Evolutionary conservation across 2,888 invertebrate genomes (phyloP).

Genomic region (Ichneumon xanthorius): DNA sequence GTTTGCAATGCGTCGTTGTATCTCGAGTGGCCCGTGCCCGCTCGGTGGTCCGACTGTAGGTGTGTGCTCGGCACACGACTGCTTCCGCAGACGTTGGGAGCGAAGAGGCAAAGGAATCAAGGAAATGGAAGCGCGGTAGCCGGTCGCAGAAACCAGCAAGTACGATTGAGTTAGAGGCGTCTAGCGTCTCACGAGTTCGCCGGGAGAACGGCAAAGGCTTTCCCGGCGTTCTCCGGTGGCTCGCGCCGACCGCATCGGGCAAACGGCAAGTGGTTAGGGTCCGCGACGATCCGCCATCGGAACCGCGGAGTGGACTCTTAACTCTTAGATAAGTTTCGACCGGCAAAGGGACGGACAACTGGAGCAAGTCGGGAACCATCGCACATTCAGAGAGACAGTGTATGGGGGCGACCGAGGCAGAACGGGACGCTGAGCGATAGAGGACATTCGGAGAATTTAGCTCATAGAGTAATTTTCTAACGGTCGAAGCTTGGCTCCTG

Average conservation of each 20-base stretch:
- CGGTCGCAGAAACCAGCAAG: slow-evolving; percentile 10
- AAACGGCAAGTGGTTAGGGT: background rate
- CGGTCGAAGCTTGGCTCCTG: too few relatives aligned
- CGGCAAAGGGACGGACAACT: background rate
- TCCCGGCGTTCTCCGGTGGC: background rate
- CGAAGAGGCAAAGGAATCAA: background rate
- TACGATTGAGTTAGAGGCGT: slow-evolving; percentile 19
- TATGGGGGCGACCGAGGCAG: background rate
- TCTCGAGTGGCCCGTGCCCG: slow-evolving; percentile 32
- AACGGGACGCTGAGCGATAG: background rate
- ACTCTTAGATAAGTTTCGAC: slow-evolving; percentile 17
- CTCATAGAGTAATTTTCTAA: background rate
- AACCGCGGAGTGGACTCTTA: background rate
- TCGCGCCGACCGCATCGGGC: slow-evolving; percentile 7
- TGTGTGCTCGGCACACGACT: background rate
- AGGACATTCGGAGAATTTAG: background rate
- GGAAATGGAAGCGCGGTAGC: background rate
- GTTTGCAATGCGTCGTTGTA: slow-evolving; percentile 30
- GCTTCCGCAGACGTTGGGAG: background rate
- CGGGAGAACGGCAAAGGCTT: slow-evolving; percentile 5
- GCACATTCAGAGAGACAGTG: background rate
- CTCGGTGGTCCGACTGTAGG: background rate
- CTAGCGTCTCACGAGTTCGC: background rate
- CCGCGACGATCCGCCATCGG: background rate
- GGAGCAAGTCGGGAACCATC: background rate